phyloP scores from a whole-genome alignment of 1,140 invertebrate species.

The Sitophilus oryzae region DNA sequence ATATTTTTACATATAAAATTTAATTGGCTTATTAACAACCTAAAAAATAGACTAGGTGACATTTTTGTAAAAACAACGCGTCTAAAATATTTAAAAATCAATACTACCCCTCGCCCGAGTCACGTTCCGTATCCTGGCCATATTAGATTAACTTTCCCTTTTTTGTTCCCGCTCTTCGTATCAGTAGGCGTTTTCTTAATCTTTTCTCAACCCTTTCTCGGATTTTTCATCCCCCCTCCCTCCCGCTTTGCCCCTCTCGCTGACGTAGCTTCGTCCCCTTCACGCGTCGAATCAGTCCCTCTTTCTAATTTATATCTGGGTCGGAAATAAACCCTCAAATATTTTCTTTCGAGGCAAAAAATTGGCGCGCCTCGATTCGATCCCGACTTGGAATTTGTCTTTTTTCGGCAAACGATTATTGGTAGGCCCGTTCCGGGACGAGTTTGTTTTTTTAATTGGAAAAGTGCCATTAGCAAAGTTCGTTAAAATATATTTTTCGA shows the following conservation, averaged over 20 bases:
- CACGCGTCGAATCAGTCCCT: not conserved
- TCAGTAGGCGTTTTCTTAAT: conserved; percentile 8
- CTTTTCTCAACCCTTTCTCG: conserved; percentile 5
- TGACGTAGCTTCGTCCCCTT: not conserved
- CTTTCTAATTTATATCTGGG: not conserved
- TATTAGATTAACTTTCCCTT: conserved; percentile 9
- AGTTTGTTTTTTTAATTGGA: not conserved
- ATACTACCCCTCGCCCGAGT: conserved; percentile 1
- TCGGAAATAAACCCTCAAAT: not conserved
- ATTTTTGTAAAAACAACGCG: no score
- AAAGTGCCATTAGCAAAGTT: not conserved
- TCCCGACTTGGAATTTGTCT: not conserved
- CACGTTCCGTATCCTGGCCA: conserved; percentile 1
- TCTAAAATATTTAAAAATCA: not conserved
- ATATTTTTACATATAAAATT: no score
- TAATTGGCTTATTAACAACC: no score
- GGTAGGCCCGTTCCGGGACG: not conserved
- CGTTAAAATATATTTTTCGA: no score
- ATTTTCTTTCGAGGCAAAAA: not conserved
- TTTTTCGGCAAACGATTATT: not conserved
- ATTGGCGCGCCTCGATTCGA: not conserved
- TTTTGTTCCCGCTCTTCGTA: conserved; percentile 3
- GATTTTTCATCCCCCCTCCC: not conserved
- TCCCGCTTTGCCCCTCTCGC: not conserved
- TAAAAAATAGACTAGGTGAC: no score